Conservation (phyloP, 1,140 invertebrate genomes). For the Nomia melanderi region DNA sequence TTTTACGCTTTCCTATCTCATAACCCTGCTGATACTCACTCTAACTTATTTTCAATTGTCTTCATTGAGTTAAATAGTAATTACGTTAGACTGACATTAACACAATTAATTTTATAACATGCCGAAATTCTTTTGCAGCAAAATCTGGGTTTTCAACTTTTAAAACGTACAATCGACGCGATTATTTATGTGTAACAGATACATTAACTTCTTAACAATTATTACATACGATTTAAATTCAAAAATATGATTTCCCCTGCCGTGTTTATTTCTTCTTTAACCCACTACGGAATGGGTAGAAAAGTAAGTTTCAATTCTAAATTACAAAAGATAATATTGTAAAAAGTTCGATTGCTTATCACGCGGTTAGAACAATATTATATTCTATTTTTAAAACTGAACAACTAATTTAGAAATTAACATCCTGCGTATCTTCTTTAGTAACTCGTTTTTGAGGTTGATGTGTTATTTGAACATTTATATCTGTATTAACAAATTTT, state of each 20-base stretch:
- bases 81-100: not conserved
- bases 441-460: too few species aligned
- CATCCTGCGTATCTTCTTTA: too few species aligned
- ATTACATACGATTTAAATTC: not conserved
- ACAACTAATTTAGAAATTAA: too few species aligned
- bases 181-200: not conserved
- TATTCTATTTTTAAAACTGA: too few species aligned
- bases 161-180: not conserved
- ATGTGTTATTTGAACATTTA: too few species aligned
- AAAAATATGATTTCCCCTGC: not conserved
- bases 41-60: not conserved
- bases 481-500: too few species aligned
- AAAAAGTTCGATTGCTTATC: too few species aligned
- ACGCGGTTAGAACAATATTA: too few species aligned
- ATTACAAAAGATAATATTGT: too few species aligned
- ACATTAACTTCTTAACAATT: constrained; percentile 32
- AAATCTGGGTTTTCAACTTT: not conserved
- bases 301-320: too few species aligned
- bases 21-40: not conserved
- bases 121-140: constrained; percentile 12
- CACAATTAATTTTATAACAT: not conserved
- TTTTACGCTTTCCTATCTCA: not conserved
- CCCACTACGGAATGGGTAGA: too few species aligned
- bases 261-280: not conserved
- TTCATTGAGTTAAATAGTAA: not conserved